phyloP scores from a whole-genome alignment of 1,140 invertebrate genomes.

The Drosophila miranda region DNA sequence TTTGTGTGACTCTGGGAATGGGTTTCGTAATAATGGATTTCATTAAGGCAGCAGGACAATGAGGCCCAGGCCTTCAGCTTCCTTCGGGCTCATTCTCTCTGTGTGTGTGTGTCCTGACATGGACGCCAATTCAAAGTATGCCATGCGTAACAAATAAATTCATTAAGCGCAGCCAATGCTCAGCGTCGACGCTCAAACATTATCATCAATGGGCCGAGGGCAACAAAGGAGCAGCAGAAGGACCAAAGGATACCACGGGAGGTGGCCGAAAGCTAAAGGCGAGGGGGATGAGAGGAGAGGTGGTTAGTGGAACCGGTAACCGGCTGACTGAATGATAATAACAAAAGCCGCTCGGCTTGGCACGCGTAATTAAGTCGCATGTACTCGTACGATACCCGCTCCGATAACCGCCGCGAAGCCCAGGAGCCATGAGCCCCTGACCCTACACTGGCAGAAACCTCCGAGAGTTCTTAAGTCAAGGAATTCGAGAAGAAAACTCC shows the following conservation, averaged over 20 bases:
- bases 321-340: constrained; percentile 75
- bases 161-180: constrained; percentile 86
- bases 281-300: not conserved
- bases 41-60: constrained; percentile 76
- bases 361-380: constrained; percentile 79
- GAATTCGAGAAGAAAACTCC: no score
- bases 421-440: constrained; percentile 14
- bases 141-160: constrained; percentile 83
- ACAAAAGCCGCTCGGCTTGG: constrained; percentile 71
- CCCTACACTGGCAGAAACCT: not conserved
- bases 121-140: constrained; percentile 76
- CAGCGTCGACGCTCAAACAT: constrained; percentile 59
- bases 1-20: constrained; percentile 45
- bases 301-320: constrained; percentile 42
- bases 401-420: no score
- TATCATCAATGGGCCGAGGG: constrained; percentile 62
- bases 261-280: not conserved
- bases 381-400: constrained; percentile 26
- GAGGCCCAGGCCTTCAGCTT: constrained; percentile 23
- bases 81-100: not conserved
- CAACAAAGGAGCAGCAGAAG: constrained; percentile 39
- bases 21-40: constrained; percentile 80
- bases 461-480: no score
- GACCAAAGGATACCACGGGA: not conserved
- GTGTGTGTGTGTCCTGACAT: constrained; percentile 30